phyloP scores from a whole-genome alignment of 1,140 invertebrate species.

The Saxidomus purpurata region DNA sequence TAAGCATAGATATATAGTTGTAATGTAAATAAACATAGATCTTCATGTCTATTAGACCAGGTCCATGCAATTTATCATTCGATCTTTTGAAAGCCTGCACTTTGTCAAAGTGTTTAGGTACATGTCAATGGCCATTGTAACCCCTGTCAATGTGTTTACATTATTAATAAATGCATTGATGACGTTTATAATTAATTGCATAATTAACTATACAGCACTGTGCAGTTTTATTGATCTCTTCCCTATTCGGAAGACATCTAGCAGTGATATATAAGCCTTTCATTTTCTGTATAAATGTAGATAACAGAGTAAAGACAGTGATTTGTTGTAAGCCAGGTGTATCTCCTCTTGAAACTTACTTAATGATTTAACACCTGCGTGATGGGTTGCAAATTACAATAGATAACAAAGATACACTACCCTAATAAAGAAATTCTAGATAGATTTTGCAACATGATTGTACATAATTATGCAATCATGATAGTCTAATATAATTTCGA shows the following conservation, averaged over 20 bases:
- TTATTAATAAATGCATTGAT: conserved; percentile 34
- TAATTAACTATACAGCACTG: neutral
- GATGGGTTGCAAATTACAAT: neutral
- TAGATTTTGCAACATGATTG: no score
- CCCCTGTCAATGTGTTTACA: conserved; percentile 6
- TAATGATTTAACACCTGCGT: conserved; percentile 23
- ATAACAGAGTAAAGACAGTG: neutral
- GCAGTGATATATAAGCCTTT: neutral
- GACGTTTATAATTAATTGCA: conserved; percentile 9
- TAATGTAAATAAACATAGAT: conserved; percentile 16
- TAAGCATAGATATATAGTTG: neutral
- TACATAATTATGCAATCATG: no score
- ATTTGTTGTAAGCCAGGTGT: no score
- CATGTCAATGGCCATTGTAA: neutral
- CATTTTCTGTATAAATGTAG: neutral
- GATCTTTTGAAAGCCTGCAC: conserved; percentile 15
- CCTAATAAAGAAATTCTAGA: no score
- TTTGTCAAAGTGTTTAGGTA: conserved; percentile 17
- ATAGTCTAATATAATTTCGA: no score
- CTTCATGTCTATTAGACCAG: conserved; percentile 25
- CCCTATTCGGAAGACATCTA: neutral
- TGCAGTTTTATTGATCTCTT: conserved; percentile 15
- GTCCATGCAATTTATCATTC: conserved; percentile 30
- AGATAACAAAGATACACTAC: no score
- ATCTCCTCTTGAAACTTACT: no score